Evolutionary conservation across 2,797 vertebrate species (phyloP), one percentile per base, ranked within the genome.

Genomic region (Avahi laniger): DNA sequence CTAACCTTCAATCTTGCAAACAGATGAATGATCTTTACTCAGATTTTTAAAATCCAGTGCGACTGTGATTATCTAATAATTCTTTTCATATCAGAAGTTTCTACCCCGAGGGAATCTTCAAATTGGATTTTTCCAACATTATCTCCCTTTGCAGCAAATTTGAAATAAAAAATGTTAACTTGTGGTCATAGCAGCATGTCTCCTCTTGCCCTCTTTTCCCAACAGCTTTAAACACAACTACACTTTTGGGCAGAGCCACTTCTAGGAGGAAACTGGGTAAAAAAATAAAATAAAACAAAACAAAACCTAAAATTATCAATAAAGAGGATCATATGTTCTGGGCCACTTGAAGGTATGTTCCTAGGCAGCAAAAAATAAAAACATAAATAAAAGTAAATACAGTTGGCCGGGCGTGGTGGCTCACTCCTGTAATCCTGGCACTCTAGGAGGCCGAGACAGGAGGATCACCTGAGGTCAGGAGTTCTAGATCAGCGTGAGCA

Each of bases 1-100:
- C 30, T 22, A 61, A 57, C n/a, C 35, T 93, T 73, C 69, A 80
- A 38, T 48, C 41, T 63, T 79, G 46, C 18, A 70, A 89, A 59
- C 59, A 92, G n/a, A 65, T 48, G 85, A 26, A 84, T 22, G 57
- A 59, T 28, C 17, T 52, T 87, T 38, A 75, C 59, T 65, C 18
- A 50, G 52, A 35, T 52, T 92, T 92, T 92, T 10, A 0, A 80
- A 73, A 73, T 67, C 86, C 30, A 69, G 20, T 52, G 69, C 87
- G 38, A 69, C 4, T 15, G 67, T 48, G 52, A 70, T 65, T 75
- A 46, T 28, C 54, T 63, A 38, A 85, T 50, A 72, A 15, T 63
- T n/a, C 61, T 76, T 70, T 67, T 38, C 50, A 46, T 13, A 76
- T 35, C 46, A 79, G 43, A 61, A 33, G 4, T 78, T 89, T 79